A percentile compares a stretch with the other conserved stretches of the same genome.
Conservation (phyloP, 2,888 invertebrate genomes). For the Thysanoteuthis rhombus region DNA sequence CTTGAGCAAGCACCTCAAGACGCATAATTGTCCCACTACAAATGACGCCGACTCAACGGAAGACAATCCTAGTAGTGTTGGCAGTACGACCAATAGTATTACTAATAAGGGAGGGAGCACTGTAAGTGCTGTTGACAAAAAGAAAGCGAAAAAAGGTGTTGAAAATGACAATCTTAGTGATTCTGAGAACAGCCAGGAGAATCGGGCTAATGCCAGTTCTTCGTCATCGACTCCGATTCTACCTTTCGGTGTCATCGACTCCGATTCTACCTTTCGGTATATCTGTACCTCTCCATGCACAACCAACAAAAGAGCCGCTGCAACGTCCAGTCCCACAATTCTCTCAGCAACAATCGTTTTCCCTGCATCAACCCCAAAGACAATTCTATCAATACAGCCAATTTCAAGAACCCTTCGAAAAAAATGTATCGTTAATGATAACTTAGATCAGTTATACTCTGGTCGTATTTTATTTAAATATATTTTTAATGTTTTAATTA, state of each 20-base stretch:
- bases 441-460: neutral
- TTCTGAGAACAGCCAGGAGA: slow-evolving; percentile 21
- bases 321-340: neutral
- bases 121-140: neutral
- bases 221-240: neutral
- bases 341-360: neutral
- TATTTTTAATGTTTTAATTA: no score
- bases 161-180: neutral
- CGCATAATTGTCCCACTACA: slow-evolving; percentile 72
- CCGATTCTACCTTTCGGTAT: neutral
- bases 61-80: neutral
- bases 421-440: neutral
- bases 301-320: neutral
- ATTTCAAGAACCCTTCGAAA: neutral
- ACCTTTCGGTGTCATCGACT: no score
- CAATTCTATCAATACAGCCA: neutral
- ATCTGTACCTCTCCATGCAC: neutral
- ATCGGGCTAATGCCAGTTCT: neutral
- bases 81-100: neutral
- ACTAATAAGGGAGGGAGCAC: no score
- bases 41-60: neutral
- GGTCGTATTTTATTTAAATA: neutral
- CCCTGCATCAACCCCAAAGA: neutral
- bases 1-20: slow-evolving; percentile 90
- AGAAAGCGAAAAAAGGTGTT: neutral